These are phyloP conservation scores for Semnopithecus entellus DNA, from an alignment of 2,113 vertebrate genomes.

Conservation along the genomic window DNA sequence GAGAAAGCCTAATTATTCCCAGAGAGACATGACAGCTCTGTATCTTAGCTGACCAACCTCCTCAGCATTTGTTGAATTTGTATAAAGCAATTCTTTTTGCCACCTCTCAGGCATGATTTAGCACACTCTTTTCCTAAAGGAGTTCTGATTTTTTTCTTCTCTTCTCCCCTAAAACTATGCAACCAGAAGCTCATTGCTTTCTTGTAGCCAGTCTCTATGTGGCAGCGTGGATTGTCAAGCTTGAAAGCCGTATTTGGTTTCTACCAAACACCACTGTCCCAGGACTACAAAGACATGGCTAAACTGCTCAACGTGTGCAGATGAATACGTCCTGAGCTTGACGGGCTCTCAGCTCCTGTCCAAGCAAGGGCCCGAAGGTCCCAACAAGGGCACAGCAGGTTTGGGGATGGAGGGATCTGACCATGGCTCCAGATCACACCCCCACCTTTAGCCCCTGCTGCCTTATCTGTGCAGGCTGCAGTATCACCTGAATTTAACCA, in stretches of 20 bases:
- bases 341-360: rapidly evolving
- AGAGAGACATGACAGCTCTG: neutral
- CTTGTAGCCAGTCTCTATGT: neutral
- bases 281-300: neutral
- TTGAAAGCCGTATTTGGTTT: neutral
- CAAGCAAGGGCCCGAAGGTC: neutral
- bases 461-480: neutral
- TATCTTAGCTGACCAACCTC: neutral
- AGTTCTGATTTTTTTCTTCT: neutral
- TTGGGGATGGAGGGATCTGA: neutral
- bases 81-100: neutral
- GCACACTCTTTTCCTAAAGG: neutral
- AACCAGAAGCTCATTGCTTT: neutral
- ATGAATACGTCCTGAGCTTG: neutral
- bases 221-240: neutral
- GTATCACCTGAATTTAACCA: rapidly evolving
- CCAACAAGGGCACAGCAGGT: neutral
- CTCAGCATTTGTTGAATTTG: no score
- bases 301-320: neutral
- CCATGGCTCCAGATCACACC: no score
- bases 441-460: no score
- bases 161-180: neutral
- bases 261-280: neutral
- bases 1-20: neutral
- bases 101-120: neutral